Evolutionary conservation across 2,888 invertebrate species (phyloP).

Genomic region (Timema podura): DNA sequence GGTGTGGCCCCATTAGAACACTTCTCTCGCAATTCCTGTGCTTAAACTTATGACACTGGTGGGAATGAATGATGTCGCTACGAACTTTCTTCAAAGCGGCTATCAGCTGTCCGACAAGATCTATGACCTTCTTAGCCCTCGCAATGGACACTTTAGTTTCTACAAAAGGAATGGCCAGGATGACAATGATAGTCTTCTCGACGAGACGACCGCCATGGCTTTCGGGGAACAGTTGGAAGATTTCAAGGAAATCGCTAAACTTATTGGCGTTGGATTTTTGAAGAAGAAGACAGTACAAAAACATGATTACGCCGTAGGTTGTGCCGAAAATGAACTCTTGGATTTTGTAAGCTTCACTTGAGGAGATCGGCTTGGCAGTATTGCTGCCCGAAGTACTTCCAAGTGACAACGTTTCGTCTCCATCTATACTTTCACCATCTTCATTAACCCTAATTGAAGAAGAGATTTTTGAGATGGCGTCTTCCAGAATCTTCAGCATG

Average conservation of each 20-base stretch:
- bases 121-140: constrained; percentile 53
- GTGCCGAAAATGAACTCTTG: constrained; percentile 59
- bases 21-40: constrained; percentile 50
- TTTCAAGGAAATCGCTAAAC: constrained; percentile 54
- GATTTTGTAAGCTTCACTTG: constrained; percentile 15
- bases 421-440: background rate
- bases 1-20: constrained; percentile 48
- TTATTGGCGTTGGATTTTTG: constrained; percentile 53
- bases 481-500: constrained; percentile 56
- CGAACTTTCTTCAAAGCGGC: constrained; percentile 55
- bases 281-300: constrained; percentile 56
- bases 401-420: background rate
- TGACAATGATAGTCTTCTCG: constrained; percentile 52
- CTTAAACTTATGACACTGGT: constrained; percentile 50
- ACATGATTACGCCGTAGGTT: constrained; percentile 55
- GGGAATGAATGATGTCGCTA: constrained; percentile 54
- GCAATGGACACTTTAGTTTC: constrained; percentile 45
- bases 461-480: constrained; percentile 43
- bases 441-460: background rate
- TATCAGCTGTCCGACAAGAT: constrained; percentile 54
- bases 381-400: background rate
- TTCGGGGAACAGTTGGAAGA: constrained; percentile 56
- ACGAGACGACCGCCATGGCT: constrained; percentile 56
- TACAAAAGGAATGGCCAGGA: constrained; percentile 50
- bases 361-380: constrained; percentile 8